Percentiles rank a stretch among this genome's conserved stretches.
phyloP scores from a whole-genome alignment of 2,113 vertebrate genomes.

The Saimiri boliviensis region DNA sequence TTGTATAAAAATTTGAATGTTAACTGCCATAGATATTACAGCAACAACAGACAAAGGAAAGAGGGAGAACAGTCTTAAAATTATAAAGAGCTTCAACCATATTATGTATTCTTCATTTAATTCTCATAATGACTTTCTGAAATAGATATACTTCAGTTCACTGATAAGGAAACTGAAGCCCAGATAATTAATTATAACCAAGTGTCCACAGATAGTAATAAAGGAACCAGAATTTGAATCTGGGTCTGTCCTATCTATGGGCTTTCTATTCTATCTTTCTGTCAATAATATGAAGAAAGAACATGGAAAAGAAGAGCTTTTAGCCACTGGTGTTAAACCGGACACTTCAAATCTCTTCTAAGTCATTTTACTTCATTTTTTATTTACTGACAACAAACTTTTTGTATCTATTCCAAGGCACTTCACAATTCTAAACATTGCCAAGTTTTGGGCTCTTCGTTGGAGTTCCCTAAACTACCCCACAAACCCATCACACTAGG shows the following conservation, averaged over 20 bases:
- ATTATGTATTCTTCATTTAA: not conserved
- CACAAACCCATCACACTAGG: not conserved
- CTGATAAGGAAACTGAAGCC: not conserved
- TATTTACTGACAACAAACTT: not conserved
- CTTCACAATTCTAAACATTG: not conserved
- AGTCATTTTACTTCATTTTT: slow-evolving; percentile 11
- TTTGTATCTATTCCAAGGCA: not conserved
- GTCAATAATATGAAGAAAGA: not conserved
- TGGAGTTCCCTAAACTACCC: not conserved
- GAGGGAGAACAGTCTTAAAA: not conserved
- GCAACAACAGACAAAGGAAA: not conserved
- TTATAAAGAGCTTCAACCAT: not conserved
- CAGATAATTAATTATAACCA: not conserved
- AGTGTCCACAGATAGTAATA: not conserved
- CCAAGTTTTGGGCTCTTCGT: not conserved
- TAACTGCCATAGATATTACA: not conserved
- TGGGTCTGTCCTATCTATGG: not conserved
- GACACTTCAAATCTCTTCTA: not conserved
- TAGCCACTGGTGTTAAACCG: not conserved
- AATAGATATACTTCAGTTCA: not conserved
- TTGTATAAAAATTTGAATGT: not conserved
- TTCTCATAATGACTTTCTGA: not conserved
- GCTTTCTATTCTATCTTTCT: not conserved
- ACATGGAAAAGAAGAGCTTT: not conserved
- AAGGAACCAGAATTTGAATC: not conserved